A percentile compares a stretch with the other conserved stretches of the same genome.
phyloP scores from a whole-genome alignment of 2,797 vertebrate species.

The Enteromius unitaeniatus region DNA sequence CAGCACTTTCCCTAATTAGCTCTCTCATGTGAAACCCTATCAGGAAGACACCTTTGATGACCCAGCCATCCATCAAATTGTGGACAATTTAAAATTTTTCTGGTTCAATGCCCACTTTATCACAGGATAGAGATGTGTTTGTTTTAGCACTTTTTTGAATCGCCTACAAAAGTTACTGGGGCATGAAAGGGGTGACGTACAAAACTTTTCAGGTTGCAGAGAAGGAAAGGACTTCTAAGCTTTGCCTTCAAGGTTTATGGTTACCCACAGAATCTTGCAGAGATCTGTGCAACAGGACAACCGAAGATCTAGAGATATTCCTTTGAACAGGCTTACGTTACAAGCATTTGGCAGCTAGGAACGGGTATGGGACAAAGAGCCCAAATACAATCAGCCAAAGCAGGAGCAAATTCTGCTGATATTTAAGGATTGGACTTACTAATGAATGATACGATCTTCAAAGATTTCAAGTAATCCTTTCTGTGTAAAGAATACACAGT shows the following conservation, averaged over 20 bases:
- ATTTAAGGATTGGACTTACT: slow-evolving; percentile 44
- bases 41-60: slow-evolving; percentile 58
- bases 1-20: slow-evolving; percentile 71
- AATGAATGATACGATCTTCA: slow-evolving; percentile 49
- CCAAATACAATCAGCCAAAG: slow-evolving; percentile 57
- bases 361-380: slow-evolving; percentile 55
- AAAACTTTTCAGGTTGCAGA: slow-evolving; percentile 46
- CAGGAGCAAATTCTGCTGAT: slow-evolving; percentile 46
- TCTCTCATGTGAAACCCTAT: slow-evolving; percentile 64
- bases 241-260: slow-evolving; percentile 50
- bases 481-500: slow-evolving; percentile 40
- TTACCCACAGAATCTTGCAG: slow-evolving; percentile 54
- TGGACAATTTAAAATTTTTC: slow-evolving; percentile 59
- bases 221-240: slow-evolving; percentile 48
- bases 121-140: slow-evolving; percentile 46
- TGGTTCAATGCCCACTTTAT: slow-evolving; percentile 57
- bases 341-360: slow-evolving; percentile 51
- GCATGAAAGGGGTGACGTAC: slow-evolving; percentile 45
- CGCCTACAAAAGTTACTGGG: slow-evolving; percentile 12
- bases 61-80: slow-evolving; percentile 63
- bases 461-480: slow-evolving; percentile 57
- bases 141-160: slow-evolving; percentile 57
- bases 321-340: slow-evolving; percentile 53
- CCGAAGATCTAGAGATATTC: slow-evolving; percentile 65
- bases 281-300: slow-evolving; percentile 57